Evolutionary conservation across 2,888 invertebrate genomes (phyloP), one percentile per base, ranked within the genome.

Genomic region (Argyra leucocephala): DNA sequence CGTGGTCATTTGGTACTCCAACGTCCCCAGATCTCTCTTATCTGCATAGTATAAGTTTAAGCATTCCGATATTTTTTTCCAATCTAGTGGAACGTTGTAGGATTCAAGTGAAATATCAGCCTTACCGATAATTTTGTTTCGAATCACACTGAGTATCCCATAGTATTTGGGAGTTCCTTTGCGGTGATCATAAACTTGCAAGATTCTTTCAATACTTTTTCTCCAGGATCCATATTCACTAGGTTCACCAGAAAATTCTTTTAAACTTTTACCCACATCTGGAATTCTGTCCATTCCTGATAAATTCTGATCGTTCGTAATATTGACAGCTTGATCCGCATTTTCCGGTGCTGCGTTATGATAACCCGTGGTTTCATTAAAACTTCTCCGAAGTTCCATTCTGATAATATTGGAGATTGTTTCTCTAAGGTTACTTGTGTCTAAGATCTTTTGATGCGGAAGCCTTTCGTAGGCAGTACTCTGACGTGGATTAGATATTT

Each of bases 211-310:
- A 15, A 65, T 66, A 7, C 63, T 66, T 22, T 64, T 67, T 24
- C 24, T 61, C 68, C 67, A 68, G 2, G 67, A 67, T 10, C 48
- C 63, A 48, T 63, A 66, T 58, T 68, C 66, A 10, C 59, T 61
- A 57, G 67, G 64, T 15, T 64, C 37, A 22, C 66, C 66, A 10
- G 64, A 61, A 23, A 67, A 67, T 15, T 64, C 64, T 22, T 67
- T 22, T 5, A 67, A 18, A 48, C 62, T 65, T 22, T 63, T 61
- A 10, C 67, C 66, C 2, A 67, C 64, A 26, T 69, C 65, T 6
- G 69, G 67, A n/a, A 67, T 65, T 59, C 63, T 66, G 26, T 67
- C 67, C 21, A 69, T 24, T 4, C 67, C 68, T 37, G n/a, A n/a
- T n/a, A n/a, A n/a, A n/a, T n/a, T n/a, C n/a, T n/a, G n/a, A n/a